Percentiles rank a stretch among this genome's conserved stretches.
phyloP scores from a whole-genome alignment of 2,888 invertebrate genomes.

The Taenaris catops region DNA sequence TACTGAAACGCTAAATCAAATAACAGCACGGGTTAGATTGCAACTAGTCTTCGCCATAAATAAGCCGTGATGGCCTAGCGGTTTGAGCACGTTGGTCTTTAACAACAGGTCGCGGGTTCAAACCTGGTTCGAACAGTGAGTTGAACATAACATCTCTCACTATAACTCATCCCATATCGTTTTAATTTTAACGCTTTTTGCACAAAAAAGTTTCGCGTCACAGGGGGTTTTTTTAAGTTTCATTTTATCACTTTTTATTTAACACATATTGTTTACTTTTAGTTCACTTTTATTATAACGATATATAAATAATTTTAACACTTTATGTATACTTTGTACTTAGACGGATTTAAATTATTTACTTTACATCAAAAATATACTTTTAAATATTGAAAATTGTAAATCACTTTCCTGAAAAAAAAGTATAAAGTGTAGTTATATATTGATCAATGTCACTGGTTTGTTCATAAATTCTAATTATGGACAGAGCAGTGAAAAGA shows the following conservation, averaged over 20 bases:
- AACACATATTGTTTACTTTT: slow-evolving; percentile 47
- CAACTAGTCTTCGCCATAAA: no score
- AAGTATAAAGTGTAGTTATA: slow-evolving; percentile 27
- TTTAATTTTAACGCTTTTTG: slow-evolving; percentile 62
- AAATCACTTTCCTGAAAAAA: slow-evolving; percentile 60
- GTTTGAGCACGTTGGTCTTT: no score
- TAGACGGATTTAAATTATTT: slow-evolving; percentile 62
- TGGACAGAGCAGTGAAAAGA: slow-evolving; percentile 53
- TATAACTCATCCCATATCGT: slow-evolving; percentile 79
- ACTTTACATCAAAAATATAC: slow-evolving; percentile 64
- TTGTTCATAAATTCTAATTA: slow-evolving; percentile 58
- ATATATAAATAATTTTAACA: slow-evolving; percentile 37
- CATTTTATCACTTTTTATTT: slow-evolving; percentile 53
- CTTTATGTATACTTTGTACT: slow-evolving; percentile 66
- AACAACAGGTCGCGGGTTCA: no score
- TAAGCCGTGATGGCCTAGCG: no score
- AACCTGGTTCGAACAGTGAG: slow-evolving; percentile 60
- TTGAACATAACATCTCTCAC: slow-evolving; percentile 71
- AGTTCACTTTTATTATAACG: slow-evolving; percentile 41
- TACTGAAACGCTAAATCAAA: no score
- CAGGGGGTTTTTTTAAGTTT: slow-evolving; percentile 41
- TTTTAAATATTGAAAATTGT: slow-evolving; percentile 45
- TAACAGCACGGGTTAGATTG: no score
- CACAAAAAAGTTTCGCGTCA: slow-evolving; percentile 49
- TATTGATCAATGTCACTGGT: slow-evolving; percentile 41